These are phyloP conservation scores for Thunnus maccoyii DNA, from an alignment of 2,113 vertebrate genomes.

Conservation along the genomic window DNA sequence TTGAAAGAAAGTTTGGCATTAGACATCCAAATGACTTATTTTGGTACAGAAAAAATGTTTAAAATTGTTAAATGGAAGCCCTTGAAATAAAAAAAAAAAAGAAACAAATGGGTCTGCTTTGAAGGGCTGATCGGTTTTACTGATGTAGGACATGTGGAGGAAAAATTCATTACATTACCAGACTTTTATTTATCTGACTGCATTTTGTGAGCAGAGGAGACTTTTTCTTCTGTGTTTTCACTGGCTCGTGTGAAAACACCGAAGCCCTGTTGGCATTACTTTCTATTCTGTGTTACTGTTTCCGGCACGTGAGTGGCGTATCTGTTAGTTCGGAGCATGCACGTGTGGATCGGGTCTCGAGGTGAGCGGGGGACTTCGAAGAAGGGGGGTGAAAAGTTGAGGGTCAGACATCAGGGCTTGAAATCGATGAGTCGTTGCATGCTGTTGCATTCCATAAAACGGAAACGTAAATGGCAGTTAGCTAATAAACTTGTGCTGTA, in stretches of 20 bases:
- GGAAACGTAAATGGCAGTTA: slow-evolving; percentile 74
- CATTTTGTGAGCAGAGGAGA: slow-evolving; percentile 12
- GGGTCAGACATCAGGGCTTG: slow-evolving; percentile 32
- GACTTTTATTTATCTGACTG: slow-evolving; percentile 1
- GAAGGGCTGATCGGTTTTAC: not conserved
- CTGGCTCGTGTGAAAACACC: slow-evolving; percentile 54
- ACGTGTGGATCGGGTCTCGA: slow-evolving; percentile 15
- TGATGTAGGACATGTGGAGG: not conserved
- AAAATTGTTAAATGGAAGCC: slow-evolving; percentile 60
- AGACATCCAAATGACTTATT: slow-evolving; percentile 32
- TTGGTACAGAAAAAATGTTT: slow-evolving; percentile 22
- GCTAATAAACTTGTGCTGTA: slow-evolving; percentile 76
- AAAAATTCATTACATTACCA: slow-evolving; percentile 2
- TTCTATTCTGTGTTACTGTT: slow-evolving; percentile 5
- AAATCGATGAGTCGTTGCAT: slow-evolving; percentile 62
- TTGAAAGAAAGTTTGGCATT: slow-evolving; percentile 17
- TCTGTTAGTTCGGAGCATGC: slow-evolving; percentile 47
- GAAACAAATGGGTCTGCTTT: not conserved
- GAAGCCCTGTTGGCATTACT: slow-evolving; percentile 15
- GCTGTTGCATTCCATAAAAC: slow-evolving; percentile 72
- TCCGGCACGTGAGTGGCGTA: slow-evolving; percentile 46
- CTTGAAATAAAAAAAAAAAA: slow-evolving; percentile 54
- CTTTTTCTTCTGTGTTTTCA: slow-evolving; percentile 11
- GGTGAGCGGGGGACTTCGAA: not conserved
- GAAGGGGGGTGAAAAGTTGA: not conserved